Evolutionary conservation across 23 tunicate genomes (phyloP), one percentile per base, ranked within the genome.

Genomic region (Trididemnum nubilum): DNA sequence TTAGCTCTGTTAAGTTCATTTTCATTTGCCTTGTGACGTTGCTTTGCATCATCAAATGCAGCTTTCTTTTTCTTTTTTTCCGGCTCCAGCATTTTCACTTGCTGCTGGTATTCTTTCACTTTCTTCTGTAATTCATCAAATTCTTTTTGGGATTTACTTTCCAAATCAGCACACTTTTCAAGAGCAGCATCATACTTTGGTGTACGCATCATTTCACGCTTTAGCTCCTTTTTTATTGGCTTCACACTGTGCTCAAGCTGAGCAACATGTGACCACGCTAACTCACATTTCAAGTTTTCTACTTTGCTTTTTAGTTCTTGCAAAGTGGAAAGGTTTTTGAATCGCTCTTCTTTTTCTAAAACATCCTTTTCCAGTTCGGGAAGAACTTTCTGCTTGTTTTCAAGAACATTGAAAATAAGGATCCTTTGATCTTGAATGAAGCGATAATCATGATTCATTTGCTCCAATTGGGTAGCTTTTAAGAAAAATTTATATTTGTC

Each of bases 401-500:
- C 78, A 36, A 91, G 38, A 24, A 79, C 77, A 36, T 75, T 83
- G 26, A 54, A 58, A 28, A 91, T 91, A 23, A 51, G 81, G 19
- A 74, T 50, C 37, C 73, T 72, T 64, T 93, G 92, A 58, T 93
- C 81, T 80, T 87, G 80, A 1, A 93, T 86, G 77, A 73, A 92
- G 1, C 83, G 76, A 64, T 92, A 92, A 73, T 92, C 92, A 19
- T 35, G 59, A 49, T 83, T 72, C 87, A 93, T 87, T 57, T 93
- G 93, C 25, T 93, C 98, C 29, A 93, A 74, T 49, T 87, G 93
- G 15, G 98, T 93, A 0, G 98, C 85, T 67, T 93, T 93, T 65
- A 87, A 32, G 33, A 93, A 93, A 65, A 93, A 93, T 73, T 93
- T 93, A 78, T 93, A 93, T 66, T 87, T 93, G 77, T 93, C 98